Conservation (phyloP, 2,797 vertebrate genomes). For the Gephyroberyx darwinii region DNA sequence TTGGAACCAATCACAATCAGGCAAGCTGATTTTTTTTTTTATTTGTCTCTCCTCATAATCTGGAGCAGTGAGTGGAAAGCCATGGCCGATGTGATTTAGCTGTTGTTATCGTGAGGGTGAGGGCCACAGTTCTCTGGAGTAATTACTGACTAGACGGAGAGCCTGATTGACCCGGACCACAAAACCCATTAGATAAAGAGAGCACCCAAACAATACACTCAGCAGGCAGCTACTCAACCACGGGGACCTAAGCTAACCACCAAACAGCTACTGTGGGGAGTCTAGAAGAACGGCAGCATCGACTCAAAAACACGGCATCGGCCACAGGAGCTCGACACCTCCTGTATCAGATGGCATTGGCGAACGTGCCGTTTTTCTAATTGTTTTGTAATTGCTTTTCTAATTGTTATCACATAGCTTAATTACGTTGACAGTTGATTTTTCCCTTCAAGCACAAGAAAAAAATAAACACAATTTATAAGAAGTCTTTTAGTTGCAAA, state of each 20-base stretch:
- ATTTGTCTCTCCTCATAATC: constrained; percentile 64
- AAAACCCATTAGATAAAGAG: constrained; percentile 77
- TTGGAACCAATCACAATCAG: constrained; percentile 61
- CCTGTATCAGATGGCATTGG: constrained; percentile 33
- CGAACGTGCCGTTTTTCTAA: background rate
- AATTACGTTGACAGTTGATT: background rate
- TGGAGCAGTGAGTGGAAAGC: constrained; percentile 76
- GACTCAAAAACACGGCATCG: constrained; percentile 34
- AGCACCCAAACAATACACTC: constrained; percentile 70
- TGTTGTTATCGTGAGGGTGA: constrained; percentile 73
- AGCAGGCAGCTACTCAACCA: constrained; percentile 44
- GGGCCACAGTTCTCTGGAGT: constrained; percentile 75
- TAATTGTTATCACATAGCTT: background rate
- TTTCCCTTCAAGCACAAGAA: background rate
- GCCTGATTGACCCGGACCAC: constrained; percentile 76
- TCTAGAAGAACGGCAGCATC: constrained; percentile 46
- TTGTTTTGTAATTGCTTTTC: constrained; percentile 2
- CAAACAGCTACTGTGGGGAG: constrained; percentile 56
- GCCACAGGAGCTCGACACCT: constrained; percentile 17
- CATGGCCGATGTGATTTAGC: constrained; percentile 76
- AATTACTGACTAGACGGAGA: constrained; percentile 74
- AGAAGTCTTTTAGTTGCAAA: background rate
- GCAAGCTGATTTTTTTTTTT: constrained; percentile 36
- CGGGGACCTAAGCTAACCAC: constrained; percentile 66
- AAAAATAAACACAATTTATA: background rate